phyloP scores from a whole-genome alignment of 2,888 invertebrate genomes.

The Salpingus planirostris region DNA sequence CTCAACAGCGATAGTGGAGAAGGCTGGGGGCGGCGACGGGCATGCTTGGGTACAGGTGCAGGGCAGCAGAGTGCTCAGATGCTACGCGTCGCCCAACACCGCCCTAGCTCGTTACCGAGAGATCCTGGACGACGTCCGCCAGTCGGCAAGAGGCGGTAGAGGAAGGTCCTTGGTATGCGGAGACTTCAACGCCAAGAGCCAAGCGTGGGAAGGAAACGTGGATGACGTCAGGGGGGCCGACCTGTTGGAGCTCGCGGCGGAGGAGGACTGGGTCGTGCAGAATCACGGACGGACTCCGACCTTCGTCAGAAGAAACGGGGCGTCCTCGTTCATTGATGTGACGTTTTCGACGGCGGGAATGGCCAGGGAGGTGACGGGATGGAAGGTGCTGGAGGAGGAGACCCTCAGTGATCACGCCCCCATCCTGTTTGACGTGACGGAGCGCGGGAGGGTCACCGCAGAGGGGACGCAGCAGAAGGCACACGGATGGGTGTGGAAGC shows the following conservation, averaged over 20 bases:
- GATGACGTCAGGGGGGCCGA: not conserved
- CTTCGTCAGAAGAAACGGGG: not conserved
- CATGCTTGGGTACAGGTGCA: not conserved
- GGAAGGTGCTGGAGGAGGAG: no score
- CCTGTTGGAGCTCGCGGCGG: not conserved
- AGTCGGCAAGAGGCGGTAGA: no score
- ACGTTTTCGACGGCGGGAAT: slow-evolving; percentile 4
- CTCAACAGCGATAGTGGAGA: not conserved
- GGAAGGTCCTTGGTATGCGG: no score
- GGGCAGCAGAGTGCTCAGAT: not conserved
- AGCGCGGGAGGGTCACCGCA: not conserved
- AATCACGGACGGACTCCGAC: not conserved
- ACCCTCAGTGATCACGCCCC: not conserved
- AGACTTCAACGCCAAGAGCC: not conserved
- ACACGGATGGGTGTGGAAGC: not conserved
- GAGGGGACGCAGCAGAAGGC: not conserved
- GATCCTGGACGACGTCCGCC: no score
- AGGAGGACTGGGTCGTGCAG: not conserved
- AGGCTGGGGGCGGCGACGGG: not conserved
- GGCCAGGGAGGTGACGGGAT: not conserved
- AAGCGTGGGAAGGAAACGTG: not conserved
- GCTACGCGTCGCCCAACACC: not conserved
- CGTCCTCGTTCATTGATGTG: not conserved
- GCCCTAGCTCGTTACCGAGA: no score
- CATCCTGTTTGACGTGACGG: not conserved